Evolutionary conservation across 1,140 invertebrate genomes (phyloP).

Genomic region (Cephus cinctus): DNA sequence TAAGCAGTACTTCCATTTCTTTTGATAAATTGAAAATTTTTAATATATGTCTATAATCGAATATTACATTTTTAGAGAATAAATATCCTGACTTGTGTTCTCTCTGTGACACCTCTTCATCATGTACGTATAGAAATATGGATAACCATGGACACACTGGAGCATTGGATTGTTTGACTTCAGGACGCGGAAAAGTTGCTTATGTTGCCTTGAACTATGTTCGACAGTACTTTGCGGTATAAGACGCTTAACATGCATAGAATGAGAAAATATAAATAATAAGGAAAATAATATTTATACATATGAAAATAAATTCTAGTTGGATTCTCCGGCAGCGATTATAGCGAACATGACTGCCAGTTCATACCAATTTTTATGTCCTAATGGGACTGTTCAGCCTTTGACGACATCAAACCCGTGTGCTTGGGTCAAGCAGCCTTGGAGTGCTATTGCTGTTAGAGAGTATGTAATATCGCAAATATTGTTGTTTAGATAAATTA

Average conservation of each 20-base stretch:
- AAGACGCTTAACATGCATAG: no score
- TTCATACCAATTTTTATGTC: constrained; percentile 66
- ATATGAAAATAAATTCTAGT: no score
- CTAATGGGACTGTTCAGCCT: constrained; percentile 59
- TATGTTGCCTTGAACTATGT: constrained; percentile 63
- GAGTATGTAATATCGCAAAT: constrained; percentile 52
- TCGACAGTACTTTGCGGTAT: constrained; percentile 55
- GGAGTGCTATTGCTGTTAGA: constrained; percentile 56
- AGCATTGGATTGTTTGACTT: constrained; percentile 65
- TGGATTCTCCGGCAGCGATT: no score
- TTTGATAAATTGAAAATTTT: constrained; percentile 8
- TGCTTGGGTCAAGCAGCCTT: constrained; percentile 62
- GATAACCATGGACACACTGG: constrained; percentile 60
- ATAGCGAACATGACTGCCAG: no score
- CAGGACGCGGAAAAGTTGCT: constrained; percentile 60
- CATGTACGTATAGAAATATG: constrained; percentile 49
- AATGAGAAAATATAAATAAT: neutral
- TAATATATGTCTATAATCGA: constrained; percentile 5
- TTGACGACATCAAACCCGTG: constrained; percentile 54
- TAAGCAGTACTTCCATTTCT: constrained; percentile 45
- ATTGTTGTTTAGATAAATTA: constrained; percentile 14
- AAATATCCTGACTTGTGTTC: constrained; percentile 55
- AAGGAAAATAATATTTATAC: neutral
- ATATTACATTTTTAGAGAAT: constrained; percentile 45
- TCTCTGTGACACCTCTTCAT: constrained; percentile 45